A percentile compares a stretch with the other conserved stretches of the same genome.
Evolutionary conservation across 2,797 vertebrate species (phyloP).

Genomic region (Manis crassicaudata): DNA sequence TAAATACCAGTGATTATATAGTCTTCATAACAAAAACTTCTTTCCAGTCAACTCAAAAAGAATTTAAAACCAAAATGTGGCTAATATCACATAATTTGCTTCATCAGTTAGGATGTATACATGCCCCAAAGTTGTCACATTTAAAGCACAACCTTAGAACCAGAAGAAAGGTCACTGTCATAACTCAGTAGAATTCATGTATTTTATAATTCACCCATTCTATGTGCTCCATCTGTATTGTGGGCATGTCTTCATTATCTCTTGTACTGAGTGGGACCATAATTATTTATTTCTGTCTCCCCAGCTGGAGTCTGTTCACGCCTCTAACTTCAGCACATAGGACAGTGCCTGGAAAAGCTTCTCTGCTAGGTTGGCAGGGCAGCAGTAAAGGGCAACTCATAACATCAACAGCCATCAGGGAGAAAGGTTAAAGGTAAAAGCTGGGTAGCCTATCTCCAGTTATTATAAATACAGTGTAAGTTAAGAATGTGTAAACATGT

Average conservation of each 20-base stretch:
- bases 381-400: too few relatives aligned
- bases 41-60: not conserved
- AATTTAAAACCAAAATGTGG: not conserved
- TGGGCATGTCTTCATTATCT: not conserved
- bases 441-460: not conserved
- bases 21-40: not conserved
- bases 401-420: not conserved
- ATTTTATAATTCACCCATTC: not conserved
- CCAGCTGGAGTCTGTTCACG: not conserved
- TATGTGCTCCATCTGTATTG: not conserved
- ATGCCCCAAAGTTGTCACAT: not conserved
- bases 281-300: not conserved
- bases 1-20: not conserved
- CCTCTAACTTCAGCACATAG: not conserved
- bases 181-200: not conserved
- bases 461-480: not conserved
- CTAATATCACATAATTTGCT: not conserved
- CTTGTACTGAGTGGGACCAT: too few relatives aligned
- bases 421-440: not conserved
- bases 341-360: not conserved
- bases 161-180: not conserved
- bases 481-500: not conserved
- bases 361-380: not conserved
- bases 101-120: not conserved
- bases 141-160: not conserved